Percentiles rank a stretch among this genome's conserved stretches.
Evolutionary conservation across 2,797 vertebrate genomes (phyloP).

Genomic region (Sandelia bainsii): DNA sequence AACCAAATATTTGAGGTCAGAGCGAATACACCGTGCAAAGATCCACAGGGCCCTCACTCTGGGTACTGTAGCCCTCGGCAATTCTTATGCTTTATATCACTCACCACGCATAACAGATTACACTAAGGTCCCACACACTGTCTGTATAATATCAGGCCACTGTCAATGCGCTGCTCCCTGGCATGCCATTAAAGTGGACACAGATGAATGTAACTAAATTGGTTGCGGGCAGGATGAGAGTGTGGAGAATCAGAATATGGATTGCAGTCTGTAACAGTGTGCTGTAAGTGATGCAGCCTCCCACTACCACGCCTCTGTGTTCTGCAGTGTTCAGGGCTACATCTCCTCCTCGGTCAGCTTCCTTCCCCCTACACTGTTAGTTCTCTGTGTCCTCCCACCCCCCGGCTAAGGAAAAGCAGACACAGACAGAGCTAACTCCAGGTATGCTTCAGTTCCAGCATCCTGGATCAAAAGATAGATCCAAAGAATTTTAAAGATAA

Average conservation of each 20-base stretch:
- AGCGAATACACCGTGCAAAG: conserved; percentile 70
- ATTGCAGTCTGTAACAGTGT: conserved; percentile 54
- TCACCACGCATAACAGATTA: conserved; percentile 79
- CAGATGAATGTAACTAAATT: conserved; percentile 79
- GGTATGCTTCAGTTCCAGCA: conserved; percentile 40
- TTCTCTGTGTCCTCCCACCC: conserved; percentile 37
- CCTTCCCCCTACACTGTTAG: conserved; percentile 30
- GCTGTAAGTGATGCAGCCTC: conserved; percentile 63
- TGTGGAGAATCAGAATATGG: conserved; percentile 70
- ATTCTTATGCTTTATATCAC: conserved; percentile 76
- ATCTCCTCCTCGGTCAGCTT: conserved; percentile 42
- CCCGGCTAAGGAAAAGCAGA: conserved; percentile 38
- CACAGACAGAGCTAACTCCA: conserved; percentile 34
- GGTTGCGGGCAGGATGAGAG: conserved; percentile 62
- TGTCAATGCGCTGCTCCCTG: conserved; percentile 68
- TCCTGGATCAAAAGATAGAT: conserved; percentile 37
- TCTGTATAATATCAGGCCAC: conserved; percentile 78
- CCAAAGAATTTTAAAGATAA: conserved; percentile 52
- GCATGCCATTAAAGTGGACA: conserved; percentile 78
- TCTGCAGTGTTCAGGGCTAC: conserved; percentile 63
- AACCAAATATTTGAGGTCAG: conserved; percentile 82
- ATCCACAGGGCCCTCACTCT: conserved; percentile 58
- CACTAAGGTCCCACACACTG: conserved; percentile 74
- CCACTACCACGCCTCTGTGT: conserved; percentile 63
- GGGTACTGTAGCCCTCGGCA: conserved; percentile 62